phyloP scores from a whole-genome alignment of 2,113 vertebrate genomes.

The Haemorhous mexicanus region DNA sequence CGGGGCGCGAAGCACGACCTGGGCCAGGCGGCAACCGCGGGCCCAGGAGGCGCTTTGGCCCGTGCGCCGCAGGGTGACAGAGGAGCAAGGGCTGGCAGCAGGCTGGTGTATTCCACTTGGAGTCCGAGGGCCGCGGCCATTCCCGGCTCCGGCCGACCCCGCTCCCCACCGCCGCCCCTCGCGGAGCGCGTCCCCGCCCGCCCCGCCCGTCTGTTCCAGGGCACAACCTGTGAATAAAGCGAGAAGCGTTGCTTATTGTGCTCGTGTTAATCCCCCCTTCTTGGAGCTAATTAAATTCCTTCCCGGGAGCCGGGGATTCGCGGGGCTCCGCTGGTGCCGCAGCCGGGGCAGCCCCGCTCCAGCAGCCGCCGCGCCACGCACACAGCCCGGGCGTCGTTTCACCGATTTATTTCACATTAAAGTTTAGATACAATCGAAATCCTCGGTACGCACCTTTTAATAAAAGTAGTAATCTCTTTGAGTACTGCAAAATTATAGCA shows the following conservation, averaged over 20 bases:
- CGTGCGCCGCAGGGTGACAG: not conserved
- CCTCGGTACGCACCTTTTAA: constrained; percentile 65
- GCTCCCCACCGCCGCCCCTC: not conserved
- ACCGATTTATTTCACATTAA: constrained; percentile 70
- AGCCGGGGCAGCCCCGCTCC: not conserved
- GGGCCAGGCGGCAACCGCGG: not conserved
- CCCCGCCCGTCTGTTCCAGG: not conserved
- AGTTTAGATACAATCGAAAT: constrained; percentile 71
- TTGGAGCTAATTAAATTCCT: constrained; percentile 78
- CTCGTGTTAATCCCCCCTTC: constrained; percentile 64
- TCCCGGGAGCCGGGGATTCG: not conserved
- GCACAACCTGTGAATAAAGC: constrained; percentile 61
- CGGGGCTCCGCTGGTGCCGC: not conserved
- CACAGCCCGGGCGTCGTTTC: constrained; percentile 57
- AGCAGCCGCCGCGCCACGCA: constrained; percentile 26
- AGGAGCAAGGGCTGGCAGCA: not conserved
- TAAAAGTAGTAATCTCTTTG: constrained; percentile 67
- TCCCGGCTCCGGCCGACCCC: not conserved
- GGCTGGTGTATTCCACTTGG: not conserved
- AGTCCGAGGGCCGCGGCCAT: not conserved
- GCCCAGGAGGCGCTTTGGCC: not conserved
- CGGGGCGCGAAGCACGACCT: not conserved
- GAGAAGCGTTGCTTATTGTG: constrained; percentile 72
- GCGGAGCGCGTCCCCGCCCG: not conserved
- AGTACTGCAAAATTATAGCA: constrained; percentile 71